Conservation (phyloP, 2,888 invertebrate species). For the Iphiclides podalirius region DNA sequence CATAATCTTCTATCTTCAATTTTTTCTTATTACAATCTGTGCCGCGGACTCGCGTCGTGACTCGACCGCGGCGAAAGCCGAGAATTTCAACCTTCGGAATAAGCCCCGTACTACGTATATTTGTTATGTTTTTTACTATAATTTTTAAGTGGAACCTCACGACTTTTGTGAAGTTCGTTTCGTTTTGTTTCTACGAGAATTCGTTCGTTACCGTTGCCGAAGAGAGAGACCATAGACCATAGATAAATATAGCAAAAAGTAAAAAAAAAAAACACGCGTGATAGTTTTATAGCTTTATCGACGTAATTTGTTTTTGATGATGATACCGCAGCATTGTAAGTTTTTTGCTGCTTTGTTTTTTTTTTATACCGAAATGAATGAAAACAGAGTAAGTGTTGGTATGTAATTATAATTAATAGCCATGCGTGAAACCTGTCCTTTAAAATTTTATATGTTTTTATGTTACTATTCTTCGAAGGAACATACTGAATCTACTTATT, state of each 20-base stretch:
- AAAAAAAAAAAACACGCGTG: not conserved
- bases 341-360: too few relatives aligned
- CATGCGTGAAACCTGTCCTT: too few relatives aligned
- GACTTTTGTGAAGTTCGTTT: not conserved
- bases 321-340: not conserved
- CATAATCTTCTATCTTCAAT: slow-evolving; percentile 13
- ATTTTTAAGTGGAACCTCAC: slow-evolving; percentile 9
- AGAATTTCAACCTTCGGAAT: slow-evolving; percentile 2
- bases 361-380: too few relatives aligned
- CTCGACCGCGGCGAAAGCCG: slow-evolving; percentile 13
- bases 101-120: not conserved
- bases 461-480: too few relatives aligned
- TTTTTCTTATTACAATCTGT: slow-evolving; percentile 12
- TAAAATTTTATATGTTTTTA: too few relatives aligned
- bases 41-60: slow-evolving; percentile 18
- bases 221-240: not conserved
- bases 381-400: too few relatives aligned
- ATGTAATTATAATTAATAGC: too few relatives aligned
- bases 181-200: not conserved
- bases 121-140: not conserved
- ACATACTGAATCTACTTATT: too few relatives aligned
- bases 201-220: not conserved
- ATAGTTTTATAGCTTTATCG: not conserved
- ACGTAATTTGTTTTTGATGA: not conserved
- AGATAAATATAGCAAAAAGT: not conserved